Evolutionary conservation across 2,888 invertebrate species (phyloP), one percentile per base, ranked within the genome.

Genomic region (Theodoxus fluviatilis): DNA sequence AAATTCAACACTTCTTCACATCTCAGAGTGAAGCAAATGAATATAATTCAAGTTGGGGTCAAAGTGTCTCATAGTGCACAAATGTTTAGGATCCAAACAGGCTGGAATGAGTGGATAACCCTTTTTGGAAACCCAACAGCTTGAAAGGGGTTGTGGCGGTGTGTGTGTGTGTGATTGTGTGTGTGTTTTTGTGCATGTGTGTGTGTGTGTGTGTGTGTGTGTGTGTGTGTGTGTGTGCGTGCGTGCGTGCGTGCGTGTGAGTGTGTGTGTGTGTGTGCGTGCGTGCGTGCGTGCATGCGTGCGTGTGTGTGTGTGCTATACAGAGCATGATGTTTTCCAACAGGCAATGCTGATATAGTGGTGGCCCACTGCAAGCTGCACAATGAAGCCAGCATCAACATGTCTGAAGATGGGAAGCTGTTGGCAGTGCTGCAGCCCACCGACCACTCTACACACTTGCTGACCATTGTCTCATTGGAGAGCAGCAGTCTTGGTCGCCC

Each of bases 321-420:
- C n/a, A n/a, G n/a, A n/a, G n/a, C n/a, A n/a, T n/a, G n/a, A 12
- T 70, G 47, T 37, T 40, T 71, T 57, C 35, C 76, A 77, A 15
- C 77, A 84, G 84, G 79, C 38, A 75, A 77, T 68, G 91, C 91
- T 80, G 94, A 94, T 82, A 89, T 94, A 47, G 92, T 94, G 31
- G 94, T 94, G 7, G 90, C 90, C 40, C 91, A 93, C 79, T 94
- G 94, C 86, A 92, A 93, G 84, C 93, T 95, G 73, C 94, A 94
- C 87, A 94, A 94, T 84, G 94, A 94, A 83, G 94, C 94, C 37
- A 94, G 93, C 84, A 92, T 94, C 76, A 94, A 94, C 83, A 92
- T 94, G 79, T 94, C 94, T 15, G 91, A 91, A 72, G 93, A 94
- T 84, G 94, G 94, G 25, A 90, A 91, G 37, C 88, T 93, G 69